Percentiles rank a stretch among this genome's conserved stretches.
phyloP scores from a whole-genome alignment of 2,888 invertebrate genomes.

The Drosophila putrida region DNA sequence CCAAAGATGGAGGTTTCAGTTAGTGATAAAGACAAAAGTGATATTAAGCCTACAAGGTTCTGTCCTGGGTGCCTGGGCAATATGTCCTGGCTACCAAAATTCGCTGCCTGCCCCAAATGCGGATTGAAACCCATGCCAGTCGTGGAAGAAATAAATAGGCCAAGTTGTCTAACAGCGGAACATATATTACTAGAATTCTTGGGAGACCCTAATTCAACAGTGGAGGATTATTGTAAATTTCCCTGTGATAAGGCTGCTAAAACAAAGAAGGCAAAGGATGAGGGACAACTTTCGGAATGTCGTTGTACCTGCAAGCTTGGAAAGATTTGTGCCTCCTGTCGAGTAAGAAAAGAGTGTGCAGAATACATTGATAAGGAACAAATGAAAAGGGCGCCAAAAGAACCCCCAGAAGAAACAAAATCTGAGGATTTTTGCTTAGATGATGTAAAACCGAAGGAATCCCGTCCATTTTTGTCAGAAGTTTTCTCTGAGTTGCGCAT shows the following conservation, averaged over 20 bases:
- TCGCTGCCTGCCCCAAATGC: constrained; percentile 84
- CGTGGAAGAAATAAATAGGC: constrained; percentile 59
- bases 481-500: constrained; percentile 80
- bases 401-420: constrained; percentile 12
- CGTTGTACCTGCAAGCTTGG: constrained; percentile 68
- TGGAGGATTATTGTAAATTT: constrained; percentile 44
- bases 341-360: constrained; percentile 73
- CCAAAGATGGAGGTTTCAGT: constrained; percentile 7
- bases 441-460: not conserved
- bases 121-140: constrained; percentile 76
- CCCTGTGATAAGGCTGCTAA: constrained; percentile 17
- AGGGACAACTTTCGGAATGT: constrained; percentile 13
- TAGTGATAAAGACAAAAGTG: not conserved
- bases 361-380: constrained; percentile 52
- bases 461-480: constrained; percentile 75
- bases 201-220: constrained; percentile 33
- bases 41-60: constrained; percentile 56
- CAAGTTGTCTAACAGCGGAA: constrained; percentile 73
- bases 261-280: not conserved
- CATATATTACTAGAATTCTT: constrained; percentile 76
- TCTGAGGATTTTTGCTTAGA: constrained; percentile 1
- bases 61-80: constrained; percentile 82
- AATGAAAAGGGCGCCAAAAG: not conserved
- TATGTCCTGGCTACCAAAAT: constrained; percentile 84
- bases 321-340: constrained; percentile 77